Percentiles rank a stretch among this genome's conserved stretches.
These are phyloP conservation scores for Antheraea assamensis DNA, from an alignment of 2,888 invertebrate species.

Conservation along the genomic window DNA sequence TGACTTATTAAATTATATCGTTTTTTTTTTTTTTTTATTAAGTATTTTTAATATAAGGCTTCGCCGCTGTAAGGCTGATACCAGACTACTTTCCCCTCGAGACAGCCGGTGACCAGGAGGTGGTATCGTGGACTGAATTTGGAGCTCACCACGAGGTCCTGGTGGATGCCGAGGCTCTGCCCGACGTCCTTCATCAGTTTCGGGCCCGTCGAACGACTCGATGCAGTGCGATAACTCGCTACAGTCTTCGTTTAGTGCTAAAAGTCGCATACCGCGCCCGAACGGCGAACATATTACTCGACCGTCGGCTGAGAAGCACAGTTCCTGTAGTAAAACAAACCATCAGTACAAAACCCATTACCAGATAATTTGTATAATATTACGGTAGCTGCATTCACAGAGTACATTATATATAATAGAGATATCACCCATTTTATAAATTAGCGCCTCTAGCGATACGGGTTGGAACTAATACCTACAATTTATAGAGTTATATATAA, in stretches of 20 bases:
- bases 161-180: constrained; percentile 86
- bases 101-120: constrained; percentile 94
- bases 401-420: no score
- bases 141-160: constrained; percentile 93
- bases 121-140: constrained; percentile 95
- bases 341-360: no score
- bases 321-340: constrained; percentile 76
- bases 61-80: constrained; percentile 87
- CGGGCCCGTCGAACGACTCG: constrained; percentile 39
- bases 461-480: no score
- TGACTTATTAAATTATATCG: constrained; percentile 2
- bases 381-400: no score
- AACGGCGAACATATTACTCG: constrained; percentile 95
- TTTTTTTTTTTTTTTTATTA: constrained; percentile 22
- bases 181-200: constrained; percentile 82
- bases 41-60: constrained; percentile 48
- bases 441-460: no score
- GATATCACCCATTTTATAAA: no score
- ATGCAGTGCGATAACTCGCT: constrained; percentile 88
- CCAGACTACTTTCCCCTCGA: constrained; percentile 94
- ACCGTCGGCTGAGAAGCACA: constrained; percentile 95
- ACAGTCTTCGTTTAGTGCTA: constrained; percentile 90
- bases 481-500: no score
- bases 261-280: constrained; percentile 91
- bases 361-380: no score